Base-by-base conservation (phyloP, 2,888 invertebrate genomes). In the Tinea semifulvella region DNA sequence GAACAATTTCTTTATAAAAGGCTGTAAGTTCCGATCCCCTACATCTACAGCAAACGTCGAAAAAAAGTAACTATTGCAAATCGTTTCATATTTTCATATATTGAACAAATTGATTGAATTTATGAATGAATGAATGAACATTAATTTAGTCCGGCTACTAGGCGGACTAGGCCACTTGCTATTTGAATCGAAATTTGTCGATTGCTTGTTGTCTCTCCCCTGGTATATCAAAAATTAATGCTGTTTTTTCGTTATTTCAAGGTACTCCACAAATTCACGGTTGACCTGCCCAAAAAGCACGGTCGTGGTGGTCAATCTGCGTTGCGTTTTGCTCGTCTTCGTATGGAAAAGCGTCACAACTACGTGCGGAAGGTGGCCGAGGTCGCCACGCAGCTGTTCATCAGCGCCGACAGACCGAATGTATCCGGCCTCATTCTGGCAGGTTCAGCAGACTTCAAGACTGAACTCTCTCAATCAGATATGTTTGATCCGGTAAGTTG, bases 281-380 rank as follows among this genome's bases (percentile, higher is more conserved):
- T 99, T 3, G 99, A 99, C 72, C 84, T 99, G 57, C 99, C 99
- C 2, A 99, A 99, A 82, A 99, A 99, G 79, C 99, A 99, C 83
- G 99, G 99, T 11, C 91, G 99, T 72, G 99, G 99, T 84, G 99
- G 99, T 87, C 99, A 99, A 79, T 99, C 99, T 5, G 99, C 99
- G 26, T 82, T 99, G 52, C 98, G 99, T 89, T 99, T 99, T 79
- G 99, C 99, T 11, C 94, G 99, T 80, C 85, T 99, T 54, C 89
- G 99, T 58, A 98, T 99, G 97, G 99, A 99, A 83, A 99, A 99
- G 68, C 86, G 99, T 49, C 99, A 99, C 85, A 99, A 99, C 77
- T 99, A 99, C 69, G 98, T 99, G 47, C 86, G 99, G 49, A 99
- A 99, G 83, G 99, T 99, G 49, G 75, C 75, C 0, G 77, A 76